These are phyloP conservation scores for Amblyjoppa fuscipennis DNA, from an alignment of 2,888 invertebrate species.

Conservation along the genomic window DNA sequence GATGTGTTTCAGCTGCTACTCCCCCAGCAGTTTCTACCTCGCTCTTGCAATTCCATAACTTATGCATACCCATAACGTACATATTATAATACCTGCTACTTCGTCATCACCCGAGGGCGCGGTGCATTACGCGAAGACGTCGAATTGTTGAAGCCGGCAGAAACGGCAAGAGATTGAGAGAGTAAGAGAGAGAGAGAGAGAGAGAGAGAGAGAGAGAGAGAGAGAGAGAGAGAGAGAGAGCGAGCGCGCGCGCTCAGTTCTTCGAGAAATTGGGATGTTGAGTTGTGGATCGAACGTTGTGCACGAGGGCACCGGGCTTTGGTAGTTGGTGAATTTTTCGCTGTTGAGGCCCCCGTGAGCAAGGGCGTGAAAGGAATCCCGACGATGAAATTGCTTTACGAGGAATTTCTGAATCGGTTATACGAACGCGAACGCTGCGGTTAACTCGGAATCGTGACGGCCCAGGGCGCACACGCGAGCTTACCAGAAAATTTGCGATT, in stretches of 20 bases:
- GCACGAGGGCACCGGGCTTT: slow-evolving; percentile 36
- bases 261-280: slow-evolving; percentile 65
- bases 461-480: slow-evolving; percentile 85
- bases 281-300: slow-evolving; percentile 22
- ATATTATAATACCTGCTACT: slow-evolving; percentile 65
- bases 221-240: neutral
- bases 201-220: neutral
- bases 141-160: slow-evolving; percentile 53
- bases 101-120: slow-evolving; percentile 65
- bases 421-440: slow-evolving; percentile 80
- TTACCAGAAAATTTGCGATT: slow-evolving; percentile 84
- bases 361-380: slow-evolving; percentile 81
- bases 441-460: slow-evolving; percentile 84
- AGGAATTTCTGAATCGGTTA: slow-evolving; percentile 83
- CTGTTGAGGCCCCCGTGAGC: slow-evolving; percentile 70
- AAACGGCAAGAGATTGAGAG: neutral
- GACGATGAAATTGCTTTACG: slow-evolving; percentile 83
- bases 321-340: slow-evolving; percentile 16
- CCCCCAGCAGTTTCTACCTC: slow-evolving; percentile 13
- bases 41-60: slow-evolving; percentile 38
- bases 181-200: neutral
- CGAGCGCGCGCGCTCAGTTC: slow-evolving; percentile 1
- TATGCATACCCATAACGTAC: slow-evolving; percentile 44
- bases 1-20: slow-evolving; percentile 52
- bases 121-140: slow-evolving; percentile 65